phyloP scores from a whole-genome alignment of 2,888 invertebrate species.

The Noctua pronuba region DNA sequence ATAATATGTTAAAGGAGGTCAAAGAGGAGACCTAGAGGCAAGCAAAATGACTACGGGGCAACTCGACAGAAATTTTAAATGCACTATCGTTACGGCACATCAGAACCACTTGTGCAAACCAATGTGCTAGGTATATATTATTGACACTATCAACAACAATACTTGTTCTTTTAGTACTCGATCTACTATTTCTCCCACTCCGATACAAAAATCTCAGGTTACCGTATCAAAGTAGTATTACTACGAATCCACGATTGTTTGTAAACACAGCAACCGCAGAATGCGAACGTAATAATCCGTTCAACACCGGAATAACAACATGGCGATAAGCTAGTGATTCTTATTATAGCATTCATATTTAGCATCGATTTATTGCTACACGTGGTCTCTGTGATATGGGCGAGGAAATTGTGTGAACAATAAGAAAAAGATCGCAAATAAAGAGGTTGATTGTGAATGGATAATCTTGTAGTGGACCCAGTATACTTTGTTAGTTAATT shows the following conservation, averaged over 20 bases:
- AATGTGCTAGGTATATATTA: not conserved
- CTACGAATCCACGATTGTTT: conserved; percentile 27
- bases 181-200: not conserved
- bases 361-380: conserved; percentile 16
- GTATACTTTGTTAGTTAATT: not conserved
- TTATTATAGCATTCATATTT: conserved; percentile 26
- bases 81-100: not conserved
- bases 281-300: conserved; percentile 23
- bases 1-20: not conserved
- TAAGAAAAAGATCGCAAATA: no score
- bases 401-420: not conserved
- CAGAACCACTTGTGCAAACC: not conserved
- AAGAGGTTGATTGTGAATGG: not conserved
- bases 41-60: no score
- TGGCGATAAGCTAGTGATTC: conserved; percentile 39
- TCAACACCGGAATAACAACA: conserved; percentile 29
- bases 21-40: not conserved
- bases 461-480: not conserved
- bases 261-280: conserved; percentile 37
- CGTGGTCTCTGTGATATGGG: conserved; percentile 11
- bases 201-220: conserved; percentile 3
- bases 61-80: not conserved
- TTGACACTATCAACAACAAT: not conserved
- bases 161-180: not conserved
- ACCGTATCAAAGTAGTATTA: not conserved